These are phyloP conservation scores for Actinia tenebrosa DNA, from an alignment of 64 coral and sea anemone species.

Conservation along the genomic window DNA sequence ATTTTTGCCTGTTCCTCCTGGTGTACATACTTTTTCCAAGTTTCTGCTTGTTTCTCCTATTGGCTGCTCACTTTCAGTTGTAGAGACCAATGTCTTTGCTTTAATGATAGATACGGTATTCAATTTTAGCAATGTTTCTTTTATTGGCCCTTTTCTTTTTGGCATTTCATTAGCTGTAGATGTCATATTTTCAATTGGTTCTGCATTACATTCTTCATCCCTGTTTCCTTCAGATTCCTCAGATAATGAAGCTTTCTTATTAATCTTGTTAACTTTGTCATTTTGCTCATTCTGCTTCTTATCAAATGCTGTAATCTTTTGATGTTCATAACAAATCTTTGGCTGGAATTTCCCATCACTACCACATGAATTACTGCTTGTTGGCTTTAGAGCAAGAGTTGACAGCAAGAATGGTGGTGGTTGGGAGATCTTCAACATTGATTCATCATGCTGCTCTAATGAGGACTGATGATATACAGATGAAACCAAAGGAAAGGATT, in stretches of 20 bases:
- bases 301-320: conserved; percentile 7
- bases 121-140: background rate
- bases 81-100: background rate
- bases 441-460: background rate
- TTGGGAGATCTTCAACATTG: background rate
- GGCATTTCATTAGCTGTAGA: background rate
- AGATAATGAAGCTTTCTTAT: background rate
- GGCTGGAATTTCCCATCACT: background rate
- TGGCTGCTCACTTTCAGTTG: background rate
- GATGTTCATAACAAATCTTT: conserved; percentile 1
- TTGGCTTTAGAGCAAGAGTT: conserved; percentile 18
- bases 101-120: background rate
- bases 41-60: background rate
- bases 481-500: background rate
- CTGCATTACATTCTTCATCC: background rate
- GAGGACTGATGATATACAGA: background rate
- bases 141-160: background rate
- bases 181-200: background rate
- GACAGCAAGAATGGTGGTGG: conserved; percentile 8
- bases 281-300: background rate
- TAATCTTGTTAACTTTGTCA: background rate
- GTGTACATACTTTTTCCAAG: background rate
- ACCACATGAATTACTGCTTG: background rate
- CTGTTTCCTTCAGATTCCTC: background rate
- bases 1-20: background rate